Percentiles rank a stretch among this genome's conserved stretches.
Evolutionary conservation across 2,113 vertebrate species (phyloP).

Genomic region (Hyaena hyaena): DNA sequence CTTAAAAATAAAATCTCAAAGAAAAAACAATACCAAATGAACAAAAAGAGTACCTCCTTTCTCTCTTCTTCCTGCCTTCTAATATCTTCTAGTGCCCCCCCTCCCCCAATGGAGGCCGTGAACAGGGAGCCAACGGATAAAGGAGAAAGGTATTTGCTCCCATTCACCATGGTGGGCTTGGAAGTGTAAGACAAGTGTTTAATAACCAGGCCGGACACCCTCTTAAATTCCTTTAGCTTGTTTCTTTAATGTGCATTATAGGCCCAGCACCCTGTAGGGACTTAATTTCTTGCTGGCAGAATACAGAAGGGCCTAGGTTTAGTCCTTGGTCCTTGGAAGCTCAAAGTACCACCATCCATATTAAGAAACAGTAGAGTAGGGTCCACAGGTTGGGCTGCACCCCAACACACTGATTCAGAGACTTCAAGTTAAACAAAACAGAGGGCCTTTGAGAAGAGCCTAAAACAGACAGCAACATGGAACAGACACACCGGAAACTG

Average conservation of each 20-base stretch:
- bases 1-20: background rate
- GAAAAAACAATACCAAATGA: background rate
- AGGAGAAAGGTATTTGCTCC: background rate
- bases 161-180: background rate
- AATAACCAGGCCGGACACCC: background rate
- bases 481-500: background rate
- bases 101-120: rapidly evolving
- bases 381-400: too few species aligned
- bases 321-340: too few species aligned
- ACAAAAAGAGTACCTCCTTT: background rate
- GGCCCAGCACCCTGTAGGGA: too few species aligned
- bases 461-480: background rate
- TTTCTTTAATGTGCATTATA: rapidly evolving
- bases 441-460: background rate
- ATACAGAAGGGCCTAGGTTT: background rate
- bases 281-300: background rate
- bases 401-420: background rate
- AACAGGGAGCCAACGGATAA: background rate
- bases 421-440: background rate
- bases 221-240: background rate
- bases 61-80: background rate
- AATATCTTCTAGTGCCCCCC: background rate
- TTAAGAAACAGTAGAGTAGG: background rate
- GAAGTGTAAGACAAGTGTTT: background rate
- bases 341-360: background rate